phyloP scores from a whole-genome alignment of 2,888 invertebrate genomes.

The Aspidapion aeneum region DNA sequence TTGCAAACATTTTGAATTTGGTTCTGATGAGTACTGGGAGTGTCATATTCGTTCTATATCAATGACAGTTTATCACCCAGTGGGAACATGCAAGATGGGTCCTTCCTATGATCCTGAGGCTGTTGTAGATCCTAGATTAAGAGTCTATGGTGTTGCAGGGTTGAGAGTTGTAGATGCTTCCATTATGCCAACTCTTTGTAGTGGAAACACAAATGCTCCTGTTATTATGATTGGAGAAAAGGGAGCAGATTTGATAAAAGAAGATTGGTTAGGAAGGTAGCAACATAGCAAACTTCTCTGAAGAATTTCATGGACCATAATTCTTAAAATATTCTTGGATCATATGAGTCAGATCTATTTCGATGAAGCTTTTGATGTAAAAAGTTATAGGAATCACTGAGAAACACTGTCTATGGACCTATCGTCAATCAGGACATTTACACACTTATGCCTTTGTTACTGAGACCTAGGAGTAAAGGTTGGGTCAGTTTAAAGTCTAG shows the following conservation, averaged over 20 bases:
- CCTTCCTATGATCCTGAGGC: constrained; percentile 72
- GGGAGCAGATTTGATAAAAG: constrained; percentile 80
- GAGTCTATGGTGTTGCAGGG: constrained; percentile 74
- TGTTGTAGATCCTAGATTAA: constrained; percentile 76
- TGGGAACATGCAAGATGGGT: constrained; percentile 88
- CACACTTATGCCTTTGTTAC: constrained; percentile 81
- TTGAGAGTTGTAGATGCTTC: constrained; percentile 83
- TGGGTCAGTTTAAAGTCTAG: constrained; percentile 70
- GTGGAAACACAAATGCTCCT: constrained; percentile 89
- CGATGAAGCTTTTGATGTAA: not conserved
- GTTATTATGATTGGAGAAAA: constrained; percentile 92
- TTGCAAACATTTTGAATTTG: constrained; percentile 68
- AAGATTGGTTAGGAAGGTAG: constrained; percentile 63
- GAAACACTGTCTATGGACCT: constrained; percentile 74
- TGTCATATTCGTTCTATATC: constrained; percentile 83
- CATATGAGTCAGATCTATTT: not conserved
- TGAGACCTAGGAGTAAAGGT: constrained; percentile 77
- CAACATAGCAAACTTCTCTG: not conserved
- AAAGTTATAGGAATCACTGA: too few species aligned
- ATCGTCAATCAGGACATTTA: constrained; percentile 76
- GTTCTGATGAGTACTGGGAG: constrained; percentile 80
- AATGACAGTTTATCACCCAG: constrained; percentile 89
- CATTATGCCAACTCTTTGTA: constrained; percentile 84
- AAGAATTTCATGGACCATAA: too few species aligned
- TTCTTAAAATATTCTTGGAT: too few species aligned